phyloP scores from a whole-genome alignment of 1,140 invertebrate species.

The Drosophila seguyi region DNA sequence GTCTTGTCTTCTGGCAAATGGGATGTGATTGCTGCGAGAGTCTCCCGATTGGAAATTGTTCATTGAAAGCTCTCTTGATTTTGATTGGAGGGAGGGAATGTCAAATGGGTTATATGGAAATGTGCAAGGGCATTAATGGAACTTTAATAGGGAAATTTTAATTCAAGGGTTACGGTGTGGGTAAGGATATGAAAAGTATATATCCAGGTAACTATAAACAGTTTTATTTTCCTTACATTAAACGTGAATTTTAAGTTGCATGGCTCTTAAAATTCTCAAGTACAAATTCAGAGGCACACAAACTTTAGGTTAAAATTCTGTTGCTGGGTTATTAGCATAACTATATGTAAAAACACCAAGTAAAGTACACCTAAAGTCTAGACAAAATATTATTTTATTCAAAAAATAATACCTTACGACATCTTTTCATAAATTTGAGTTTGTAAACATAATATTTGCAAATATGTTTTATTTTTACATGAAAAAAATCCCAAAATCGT shows the following conservation, averaged over 20 bases:
- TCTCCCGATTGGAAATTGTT: constrained; percentile 12
- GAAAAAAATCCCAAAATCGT: neutral
- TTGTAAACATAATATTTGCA: neutral
- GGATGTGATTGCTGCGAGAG: constrained; percentile 19
- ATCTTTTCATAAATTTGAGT: neutral
- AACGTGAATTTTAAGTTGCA: neutral
- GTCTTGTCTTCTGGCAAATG: constrained; percentile 44
- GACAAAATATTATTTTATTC: neutral
- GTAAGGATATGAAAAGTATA: neutral
- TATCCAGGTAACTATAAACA: too few species aligned
- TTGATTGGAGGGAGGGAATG: neutral
- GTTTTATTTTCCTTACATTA: neutral
- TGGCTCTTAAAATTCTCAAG: neutral
- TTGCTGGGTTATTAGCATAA: too few species aligned
- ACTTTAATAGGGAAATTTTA: neutral
- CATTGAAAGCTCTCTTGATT: constrained; percentile 21
- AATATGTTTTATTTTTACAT: neutral
- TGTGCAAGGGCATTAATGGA: neutral
- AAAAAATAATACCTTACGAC: neutral
- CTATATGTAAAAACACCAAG: neutral
- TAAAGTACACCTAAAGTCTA: neutral
- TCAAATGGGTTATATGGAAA: constrained; percentile 15
- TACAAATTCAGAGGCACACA: neutral
- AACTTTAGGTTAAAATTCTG: neutral
- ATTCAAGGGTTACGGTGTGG: too few species aligned